Evolutionary conservation across 1,140 invertebrate species (phyloP).

Genomic region (Pseudachorutes palmiensis): DNA sequence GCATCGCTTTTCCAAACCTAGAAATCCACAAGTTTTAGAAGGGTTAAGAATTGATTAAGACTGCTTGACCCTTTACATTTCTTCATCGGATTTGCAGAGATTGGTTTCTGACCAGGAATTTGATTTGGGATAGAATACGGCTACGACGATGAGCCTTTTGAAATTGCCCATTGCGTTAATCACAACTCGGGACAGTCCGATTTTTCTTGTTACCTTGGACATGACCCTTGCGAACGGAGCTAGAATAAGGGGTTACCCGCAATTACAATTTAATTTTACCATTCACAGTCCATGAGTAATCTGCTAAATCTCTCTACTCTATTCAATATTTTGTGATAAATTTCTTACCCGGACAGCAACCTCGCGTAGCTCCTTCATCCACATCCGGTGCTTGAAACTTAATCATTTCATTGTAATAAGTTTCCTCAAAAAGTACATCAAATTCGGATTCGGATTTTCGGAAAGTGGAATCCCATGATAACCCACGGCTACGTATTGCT

Average conservation of each 20-base stretch:
- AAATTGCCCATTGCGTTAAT: neutral
- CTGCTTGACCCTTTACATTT: neutral
- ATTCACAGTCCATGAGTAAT: no score
- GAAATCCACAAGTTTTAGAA: neutral
- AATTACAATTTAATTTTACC: neutral
- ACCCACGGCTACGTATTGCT: neutral
- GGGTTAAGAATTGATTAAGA: neutral
- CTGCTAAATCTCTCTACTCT: no score
- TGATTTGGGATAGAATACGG: neutral
- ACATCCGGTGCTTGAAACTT: neutral
- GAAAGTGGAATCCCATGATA: neutral
- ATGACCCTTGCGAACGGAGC: neutral
- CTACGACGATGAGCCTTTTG: neutral
- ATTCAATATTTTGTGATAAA: no score
- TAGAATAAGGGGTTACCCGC: neutral
- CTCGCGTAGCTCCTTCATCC: neutral
- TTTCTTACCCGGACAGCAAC: neutral
- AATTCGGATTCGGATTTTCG: neutral
- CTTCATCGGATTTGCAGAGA: neutral
- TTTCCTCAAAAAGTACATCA: neutral
- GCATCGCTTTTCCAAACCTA: slow-evolving; percentile 1
- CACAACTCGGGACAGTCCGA: neutral
- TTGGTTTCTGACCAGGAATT: neutral
- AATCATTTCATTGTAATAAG: neutral
- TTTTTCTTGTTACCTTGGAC: neutral